phyloP scores from a whole-genome alignment of 2,113 vertebrate species.

The Ceuthmochares aereus region DNA sequence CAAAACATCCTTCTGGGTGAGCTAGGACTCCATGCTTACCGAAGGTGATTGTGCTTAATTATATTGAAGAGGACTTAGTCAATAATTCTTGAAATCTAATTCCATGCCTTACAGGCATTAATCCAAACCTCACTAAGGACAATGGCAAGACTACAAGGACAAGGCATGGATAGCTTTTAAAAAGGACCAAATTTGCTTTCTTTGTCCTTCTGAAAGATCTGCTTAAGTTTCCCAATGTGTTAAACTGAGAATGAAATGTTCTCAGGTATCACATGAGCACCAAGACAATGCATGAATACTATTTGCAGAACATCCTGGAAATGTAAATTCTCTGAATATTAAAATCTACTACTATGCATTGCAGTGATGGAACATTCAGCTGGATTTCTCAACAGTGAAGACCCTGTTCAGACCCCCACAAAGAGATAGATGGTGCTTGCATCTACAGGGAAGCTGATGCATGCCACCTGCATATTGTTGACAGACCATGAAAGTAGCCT shows the following conservation, averaged over 20 bases:
- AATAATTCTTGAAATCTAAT: constrained; percentile 3
- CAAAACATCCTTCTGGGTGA: not conserved
- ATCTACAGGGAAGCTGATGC: not conserved
- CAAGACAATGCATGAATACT: not conserved
- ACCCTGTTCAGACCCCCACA: rapidly evolving
- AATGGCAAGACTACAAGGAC: not conserved
- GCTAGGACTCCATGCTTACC: rapidly evolving
- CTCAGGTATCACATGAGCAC: not conserved
- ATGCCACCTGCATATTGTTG: not conserved
- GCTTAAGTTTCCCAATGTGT: not conserved
- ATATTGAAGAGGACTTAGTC: not conserved
- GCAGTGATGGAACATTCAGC: not conserved
- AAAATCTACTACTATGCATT: not conserved
- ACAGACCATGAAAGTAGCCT: not conserved
- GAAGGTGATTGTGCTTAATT: not conserved
- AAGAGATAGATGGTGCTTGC: not conserved
- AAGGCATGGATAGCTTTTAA: not conserved
- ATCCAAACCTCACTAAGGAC: not conserved
- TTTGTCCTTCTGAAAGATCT: not conserved
- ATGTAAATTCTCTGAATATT: not conserved
- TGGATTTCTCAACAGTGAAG: not conserved
- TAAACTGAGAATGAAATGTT: not conserved
- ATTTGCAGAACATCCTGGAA: not conserved
- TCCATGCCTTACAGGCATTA: not conserved
- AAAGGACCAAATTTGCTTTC: not conserved